Base-by-base conservation (phyloP, 2,888 invertebrate species). In the Choreutis nemorana region DNA sequence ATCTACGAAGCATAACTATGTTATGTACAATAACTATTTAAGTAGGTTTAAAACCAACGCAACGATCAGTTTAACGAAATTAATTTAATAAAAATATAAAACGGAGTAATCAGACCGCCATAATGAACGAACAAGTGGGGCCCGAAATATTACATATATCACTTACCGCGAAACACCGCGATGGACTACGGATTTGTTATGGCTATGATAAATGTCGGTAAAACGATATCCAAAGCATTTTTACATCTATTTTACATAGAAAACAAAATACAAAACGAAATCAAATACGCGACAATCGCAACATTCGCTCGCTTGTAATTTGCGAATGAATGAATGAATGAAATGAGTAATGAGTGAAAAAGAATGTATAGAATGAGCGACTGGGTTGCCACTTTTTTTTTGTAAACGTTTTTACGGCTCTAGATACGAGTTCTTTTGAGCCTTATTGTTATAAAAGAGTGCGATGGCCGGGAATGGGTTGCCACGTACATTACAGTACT, bases 101-200 rank as follows among this genome's bases (percentile, higher is more conserved):
- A 39, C 32, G 33, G 37, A 54, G 57, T 53, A 55, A 55, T 54
- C 52, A 62, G 68, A 78, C 78, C 78, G 79, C 79, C 79, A 79
- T 79, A 78, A 57, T 77, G 78, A 70, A 73, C 62, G 63, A n/a
- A 68, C 65, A 66, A 68, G 60, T 73, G 58, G 53, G 58, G 8
- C 14, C 15, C 45, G 47, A 55, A 59, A n/a, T n/a, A n/a, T 50
- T 54, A 50, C 59, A 56, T 56, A 58, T 55, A 41, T 43, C 64
- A 71, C 79, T 78, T 70, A 77, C 78, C 79, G 68, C 70, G 70
- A 64, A 37, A 39, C 42, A 33, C 49, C 60, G 70, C 72, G 73
- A 72, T 63, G 75, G 77, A 75, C 68, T 57, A 46, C 39, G 45
- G 42, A 44, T 42, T 37, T 53, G 49, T 43, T 41, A 48, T 59